Conservation (phyloP, 1,140 invertebrate genomes). For the Drosophila elegans region DNA sequence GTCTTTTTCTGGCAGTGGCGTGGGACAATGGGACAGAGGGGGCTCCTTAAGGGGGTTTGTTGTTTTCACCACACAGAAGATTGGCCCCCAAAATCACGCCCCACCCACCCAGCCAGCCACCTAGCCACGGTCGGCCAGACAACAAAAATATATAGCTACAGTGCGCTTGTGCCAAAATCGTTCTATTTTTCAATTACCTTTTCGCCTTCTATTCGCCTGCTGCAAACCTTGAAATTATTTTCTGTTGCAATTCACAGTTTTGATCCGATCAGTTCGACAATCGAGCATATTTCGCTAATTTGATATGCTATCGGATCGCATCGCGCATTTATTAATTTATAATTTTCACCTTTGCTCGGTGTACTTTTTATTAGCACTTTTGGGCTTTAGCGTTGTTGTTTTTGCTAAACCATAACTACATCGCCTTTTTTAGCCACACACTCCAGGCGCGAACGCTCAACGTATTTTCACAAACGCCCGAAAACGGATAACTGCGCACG, state of each 20-base stretch:
- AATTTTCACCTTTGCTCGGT: constrained; percentile 79
- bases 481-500: constrained; percentile 34
- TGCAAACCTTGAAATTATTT: constrained; percentile 84
- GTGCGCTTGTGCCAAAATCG: constrained; percentile 82
- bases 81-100: constrained; percentile 78
- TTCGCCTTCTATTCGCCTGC: constrained; percentile 81
- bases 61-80: constrained; percentile 54
- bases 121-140: constrained; percentile 48
- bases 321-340: constrained; percentile 76
- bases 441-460: constrained; percentile 50
- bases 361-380: constrained; percentile 70
- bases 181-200: constrained; percentile 84
- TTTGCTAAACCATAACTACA: constrained; percentile 78
- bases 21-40: background rate
- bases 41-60: constrained; percentile 34
- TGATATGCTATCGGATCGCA: constrained; percentile 77
- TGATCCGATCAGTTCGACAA: constrained; percentile 60
- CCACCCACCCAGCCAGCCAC: constrained; percentile 63
- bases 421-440: constrained; percentile 72
- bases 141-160: constrained; percentile 57
- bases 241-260: constrained; percentile 76
- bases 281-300: constrained; percentile 77
- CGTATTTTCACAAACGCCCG: constrained; percentile 49
- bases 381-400: constrained; percentile 63
- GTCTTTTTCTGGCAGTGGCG: constrained; percentile 34